Evolutionary conservation across 2,113 vertebrate species (phyloP).

Genomic region (Pavo muticus): DNA sequence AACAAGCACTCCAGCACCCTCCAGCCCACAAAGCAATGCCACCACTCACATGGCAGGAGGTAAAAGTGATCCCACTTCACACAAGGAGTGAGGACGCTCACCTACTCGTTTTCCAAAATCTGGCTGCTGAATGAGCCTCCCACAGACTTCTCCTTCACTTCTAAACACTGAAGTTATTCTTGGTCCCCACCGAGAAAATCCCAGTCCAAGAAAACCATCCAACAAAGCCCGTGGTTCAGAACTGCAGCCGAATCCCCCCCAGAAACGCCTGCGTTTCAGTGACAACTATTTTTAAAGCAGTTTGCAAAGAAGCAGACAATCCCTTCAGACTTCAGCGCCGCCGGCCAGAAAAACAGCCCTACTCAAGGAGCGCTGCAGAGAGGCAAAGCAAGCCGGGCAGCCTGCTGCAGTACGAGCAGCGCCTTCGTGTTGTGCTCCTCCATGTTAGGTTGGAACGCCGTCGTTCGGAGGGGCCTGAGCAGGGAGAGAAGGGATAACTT

Average conservation of each 20-base stretch:
- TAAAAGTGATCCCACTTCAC: not conserved
- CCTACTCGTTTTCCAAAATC: not conserved
- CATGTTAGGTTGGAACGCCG: fast-evolving
- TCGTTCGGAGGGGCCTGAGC: not conserved
- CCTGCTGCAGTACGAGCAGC: fast-evolving
- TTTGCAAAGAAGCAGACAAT: not conserved
- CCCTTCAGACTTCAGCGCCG: not conserved
- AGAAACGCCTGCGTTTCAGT: not conserved
- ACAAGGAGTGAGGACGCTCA: not conserved
- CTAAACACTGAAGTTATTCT: not conserved
- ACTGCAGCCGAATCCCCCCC: not conserved
- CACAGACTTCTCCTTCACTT: not conserved
- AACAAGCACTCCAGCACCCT: not conserved
- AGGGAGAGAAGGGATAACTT: not conserved
- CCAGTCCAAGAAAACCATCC: not conserved
- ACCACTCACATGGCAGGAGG: not conserved
- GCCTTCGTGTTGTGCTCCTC: not conserved
- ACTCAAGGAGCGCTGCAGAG: fast-evolving
- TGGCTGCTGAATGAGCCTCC: not conserved
- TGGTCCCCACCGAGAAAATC: not conserved
- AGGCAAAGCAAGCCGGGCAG: not conserved
- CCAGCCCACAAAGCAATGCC: not conserved
- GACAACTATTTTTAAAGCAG: not conserved
- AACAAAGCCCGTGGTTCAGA: not conserved
- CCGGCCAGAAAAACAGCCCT: not conserved